These are phyloP conservation scores for Caprella mutica DNA, from an alignment of 2,888 invertebrate genomes.

Conservation along the genomic window DNA sequence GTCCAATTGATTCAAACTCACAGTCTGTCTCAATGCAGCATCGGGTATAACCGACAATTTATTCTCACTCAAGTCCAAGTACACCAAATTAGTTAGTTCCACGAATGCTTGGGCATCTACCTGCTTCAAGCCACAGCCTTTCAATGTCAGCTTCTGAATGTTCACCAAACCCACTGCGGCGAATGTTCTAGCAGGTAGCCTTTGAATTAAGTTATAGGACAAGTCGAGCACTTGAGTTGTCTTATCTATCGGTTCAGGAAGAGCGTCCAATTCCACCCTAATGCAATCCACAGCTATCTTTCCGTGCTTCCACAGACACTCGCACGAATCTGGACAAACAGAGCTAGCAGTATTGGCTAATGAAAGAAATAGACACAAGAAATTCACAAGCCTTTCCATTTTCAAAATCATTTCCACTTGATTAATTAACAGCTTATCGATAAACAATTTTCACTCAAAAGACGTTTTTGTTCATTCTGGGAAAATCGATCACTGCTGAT, in stretches of 20 bases:
- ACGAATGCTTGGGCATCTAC: conserved; percentile 73
- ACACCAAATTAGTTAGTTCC: conserved; percentile 77
- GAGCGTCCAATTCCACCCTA: conserved; percentile 64
- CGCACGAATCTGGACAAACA: conserved; percentile 49
- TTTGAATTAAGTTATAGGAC: conserved; percentile 59
- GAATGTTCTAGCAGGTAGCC: conserved; percentile 69
- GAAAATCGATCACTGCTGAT: no score
- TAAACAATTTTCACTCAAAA: no score
- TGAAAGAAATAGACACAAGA: no score
- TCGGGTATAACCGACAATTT: conserved; percentile 63
- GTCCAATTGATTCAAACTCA: conserved; percentile 68
- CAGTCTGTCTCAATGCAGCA: conserved; percentile 62
- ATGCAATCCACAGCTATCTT: conserved; percentile 81
- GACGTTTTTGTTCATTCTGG: no score
- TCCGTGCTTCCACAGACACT: conserved; percentile 79
- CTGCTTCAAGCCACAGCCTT: conserved; percentile 70
- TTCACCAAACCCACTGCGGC: conserved; percentile 67
- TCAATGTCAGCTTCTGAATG: conserved; percentile 72
- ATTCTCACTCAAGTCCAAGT: conserved; percentile 75
- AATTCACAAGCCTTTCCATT: no score
- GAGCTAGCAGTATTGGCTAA: no score
- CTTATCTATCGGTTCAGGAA: conserved; percentile 73
- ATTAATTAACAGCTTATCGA: no score
- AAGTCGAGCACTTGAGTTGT: conserved; percentile 83
- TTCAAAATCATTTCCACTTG: no score